Conservation (phyloP, 2,113 vertebrate genomes). For the Ancistrus triradiatus region DNA sequence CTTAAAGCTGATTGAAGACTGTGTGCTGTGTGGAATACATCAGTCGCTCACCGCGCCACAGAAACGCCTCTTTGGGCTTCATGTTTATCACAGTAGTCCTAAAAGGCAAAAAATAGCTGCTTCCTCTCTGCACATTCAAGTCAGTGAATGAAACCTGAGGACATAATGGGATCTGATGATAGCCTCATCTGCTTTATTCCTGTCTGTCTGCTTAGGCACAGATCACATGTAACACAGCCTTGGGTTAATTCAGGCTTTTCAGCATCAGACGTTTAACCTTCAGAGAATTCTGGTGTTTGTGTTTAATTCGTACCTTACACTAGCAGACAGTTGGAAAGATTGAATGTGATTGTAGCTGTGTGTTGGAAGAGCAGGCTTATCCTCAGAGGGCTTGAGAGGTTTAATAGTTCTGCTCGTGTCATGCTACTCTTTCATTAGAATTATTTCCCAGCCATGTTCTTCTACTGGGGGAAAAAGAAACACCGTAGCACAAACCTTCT, state of each 20-base stretch:
- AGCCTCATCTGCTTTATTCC: slow-evolving; percentile 30
- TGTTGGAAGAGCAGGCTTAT: background rate
- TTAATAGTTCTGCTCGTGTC: background rate
- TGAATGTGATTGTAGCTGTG: slow-evolving; percentile 10
- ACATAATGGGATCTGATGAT: slow-evolving; percentile 38
- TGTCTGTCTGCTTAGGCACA: slow-evolving; percentile 29
- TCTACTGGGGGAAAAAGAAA: background rate
- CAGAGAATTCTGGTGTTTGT: slow-evolving; percentile 28
- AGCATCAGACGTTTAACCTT: slow-evolving; percentile 34
- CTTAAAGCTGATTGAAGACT: slow-evolving; percentile 52
- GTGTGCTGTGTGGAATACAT: slow-evolving; percentile 43
- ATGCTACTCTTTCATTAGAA: background rate
- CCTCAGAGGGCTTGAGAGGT: background rate
- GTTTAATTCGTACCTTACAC: slow-evolving; percentile 16
- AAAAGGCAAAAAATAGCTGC: slow-evolving; percentile 38
- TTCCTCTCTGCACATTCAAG: slow-evolving; percentile 33
- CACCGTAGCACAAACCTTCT: background rate
- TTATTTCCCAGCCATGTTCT: slow-evolving; percentile 4
- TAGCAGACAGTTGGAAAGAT: slow-evolving; percentile 12
- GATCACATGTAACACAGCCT: slow-evolving; percentile 27
- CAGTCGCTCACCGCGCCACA: slow-evolving; percentile 23
- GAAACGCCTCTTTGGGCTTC: slow-evolving; percentile 40
- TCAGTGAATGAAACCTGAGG: slow-evolving; percentile 36
- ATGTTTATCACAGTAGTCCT: slow-evolving; percentile 48
- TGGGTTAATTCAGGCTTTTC: slow-evolving; percentile 29